Base-by-base conservation (phyloP, 2,113 vertebrate genomes). In the Hoplias malabaricus region DNA sequence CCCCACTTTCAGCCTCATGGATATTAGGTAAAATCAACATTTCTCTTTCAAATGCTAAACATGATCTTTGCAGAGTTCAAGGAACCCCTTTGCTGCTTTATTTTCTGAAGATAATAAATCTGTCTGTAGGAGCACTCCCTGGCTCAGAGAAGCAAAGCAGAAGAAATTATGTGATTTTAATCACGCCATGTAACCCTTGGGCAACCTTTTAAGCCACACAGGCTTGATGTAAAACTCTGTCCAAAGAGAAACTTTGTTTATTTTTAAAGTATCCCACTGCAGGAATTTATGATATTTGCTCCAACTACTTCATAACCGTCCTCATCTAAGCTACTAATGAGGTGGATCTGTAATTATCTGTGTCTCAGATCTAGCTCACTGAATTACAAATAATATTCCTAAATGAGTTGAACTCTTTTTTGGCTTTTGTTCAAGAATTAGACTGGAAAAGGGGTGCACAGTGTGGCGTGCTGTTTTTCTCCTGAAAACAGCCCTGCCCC, bases 21-120 rank as follows among this genome's bases (percentile, higher is more conserved):
- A 82, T 84, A 82, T 87, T 84, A 77, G 69, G 79, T 75, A 56
- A 85, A 87, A 87, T 85, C 86, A 82, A 78, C 84, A 83, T 62
- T 62, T 33, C 6, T 75, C 84, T 89, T 90, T 82, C 79, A 86
- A 86, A 87, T 72, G 59, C 40, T 83, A 46, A 56, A 34, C 59
- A 16, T 1, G 46, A 23, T 29, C 67, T 70, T 19, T 75, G 46
- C 3, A 29, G 34, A 76, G 68, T 68, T 65, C 31, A 67, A 10
- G 75, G 48, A 79, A 57, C 42, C 27, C 11, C 48, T 25, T 53
- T 5, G n/a, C 33, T 40, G 14, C 13, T 56, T 70, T 53, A 63
- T 80, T 68, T 73, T 86, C 36, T 19, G 80, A 73, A 82, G 84
- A 87, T 87, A 85, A 86, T 75, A 87, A 81, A 83, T 56, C 70